Percentiles rank a stretch among this genome's conserved stretches.
phyloP scores from a whole-genome alignment of 1,140 invertebrate species.

The Drosophila kurseongensis region DNA sequence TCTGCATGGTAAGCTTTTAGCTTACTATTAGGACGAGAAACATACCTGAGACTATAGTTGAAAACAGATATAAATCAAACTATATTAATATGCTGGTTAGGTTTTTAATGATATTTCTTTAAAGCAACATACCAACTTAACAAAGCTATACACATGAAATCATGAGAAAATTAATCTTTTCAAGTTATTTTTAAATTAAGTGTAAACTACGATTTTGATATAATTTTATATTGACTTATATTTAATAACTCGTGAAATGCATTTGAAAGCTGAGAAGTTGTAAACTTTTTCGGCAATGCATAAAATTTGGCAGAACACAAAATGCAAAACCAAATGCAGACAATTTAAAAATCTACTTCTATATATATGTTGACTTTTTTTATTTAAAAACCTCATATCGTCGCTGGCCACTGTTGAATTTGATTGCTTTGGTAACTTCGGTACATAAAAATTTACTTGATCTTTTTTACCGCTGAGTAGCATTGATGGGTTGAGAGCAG shows the following conservation, averaged over 20 bases:
- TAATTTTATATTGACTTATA: conserved; percentile 20
- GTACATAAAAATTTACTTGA: conserved; percentile 79
- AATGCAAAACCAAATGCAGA: conserved; percentile 59
- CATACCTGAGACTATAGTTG: neutral
- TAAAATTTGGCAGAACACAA: conserved; percentile 52
- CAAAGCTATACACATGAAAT: neutral
- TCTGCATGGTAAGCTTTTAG: no score
- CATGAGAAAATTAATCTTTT: neutral
- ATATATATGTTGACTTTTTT: conserved; percentile 34
- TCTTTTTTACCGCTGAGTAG: conserved; percentile 80
- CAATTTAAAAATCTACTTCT: conserved; percentile 36
- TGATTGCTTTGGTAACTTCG: conserved; percentile 71
- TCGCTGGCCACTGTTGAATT: conserved; percentile 51
- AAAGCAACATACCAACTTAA: neutral
- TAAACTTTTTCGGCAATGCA: conserved; percentile 37
- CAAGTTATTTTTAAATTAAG: neutral
- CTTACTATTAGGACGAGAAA: no score
- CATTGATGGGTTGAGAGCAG: conserved; percentile 77
- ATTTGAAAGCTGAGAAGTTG: conserved; percentile 33
- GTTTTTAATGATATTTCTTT: neutral
- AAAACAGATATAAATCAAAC: neutral
- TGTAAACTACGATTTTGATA: conserved; percentile 9
- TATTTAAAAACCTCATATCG: conserved; percentile 80
- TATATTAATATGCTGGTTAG: neutral
- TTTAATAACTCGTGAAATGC: conserved; percentile 37